phyloP scores from a whole-genome alignment of 1,140 invertebrate species.

The fruit fly (Drosophila melanogaster) region Release_6_plus_ISO1_MT NC_004354.4:2700501-2701000 shows the following conservation, averaged over 20 bases:
- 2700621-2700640: slow-evolving; percentile 71
- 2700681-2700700: slow-evolving; percentile 52
- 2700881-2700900: slow-evolving; percentile 13
- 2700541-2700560: slow-evolving; percentile 77
- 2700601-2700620: slow-evolving; percentile 75
- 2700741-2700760: not conserved
- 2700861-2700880: not conserved
- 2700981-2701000: not conserved
- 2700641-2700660: slow-evolving; percentile 61
- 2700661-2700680: slow-evolving; percentile 47
- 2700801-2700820: slow-evolving; percentile 29
- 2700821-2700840: not conserved
- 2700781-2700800: not conserved
- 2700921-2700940: not conserved
- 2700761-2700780: not conserved
- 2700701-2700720: slow-evolving; percentile 2
- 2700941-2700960: not conserved
- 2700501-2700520: slow-evolving; percentile 61
- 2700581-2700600: slow-evolving; percentile 67
- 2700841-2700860: slow-evolving; percentile 6
- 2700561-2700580: slow-evolving; percentile 74
- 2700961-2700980: not conserved
- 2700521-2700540: slow-evolving; percentile 62
- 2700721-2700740: slow-evolving; percentile 11
- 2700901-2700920: slow-evolving; percentile 7